Percentiles rank a stretch among this genome's conserved stretches.
phyloP scores from a whole-genome alignment of 2,888 invertebrate genomes.

The Incurvaria masculella region DNA sequence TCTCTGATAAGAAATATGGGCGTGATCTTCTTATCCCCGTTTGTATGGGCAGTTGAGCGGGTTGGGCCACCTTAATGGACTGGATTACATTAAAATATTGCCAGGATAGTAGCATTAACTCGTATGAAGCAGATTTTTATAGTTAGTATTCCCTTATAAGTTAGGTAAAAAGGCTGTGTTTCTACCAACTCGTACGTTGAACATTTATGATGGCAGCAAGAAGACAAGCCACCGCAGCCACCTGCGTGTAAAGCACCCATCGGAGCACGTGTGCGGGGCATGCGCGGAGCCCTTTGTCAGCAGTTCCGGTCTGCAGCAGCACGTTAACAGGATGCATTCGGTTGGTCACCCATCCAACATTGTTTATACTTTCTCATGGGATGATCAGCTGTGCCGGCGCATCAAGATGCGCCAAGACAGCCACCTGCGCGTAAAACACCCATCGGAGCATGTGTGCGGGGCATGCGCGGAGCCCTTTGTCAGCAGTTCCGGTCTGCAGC shows the following conservation, averaged over 20 bases:
- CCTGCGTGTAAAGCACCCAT: background rate
- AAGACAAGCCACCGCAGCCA: background rate
- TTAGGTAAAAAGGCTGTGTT: too few species aligned
- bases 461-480: background rate
- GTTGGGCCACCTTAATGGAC: too few species aligned
- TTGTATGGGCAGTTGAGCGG: too few species aligned
- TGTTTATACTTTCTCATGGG: too few species aligned
- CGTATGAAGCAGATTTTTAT: too few species aligned
- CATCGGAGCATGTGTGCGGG: background rate
- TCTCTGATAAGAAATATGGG: too few species aligned
- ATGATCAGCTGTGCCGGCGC: too few species aligned
- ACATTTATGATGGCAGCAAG: background rate
- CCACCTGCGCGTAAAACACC: background rate
- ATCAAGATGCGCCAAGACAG: background rate
- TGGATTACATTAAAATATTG: too few species aligned
- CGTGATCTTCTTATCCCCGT: too few species aligned
- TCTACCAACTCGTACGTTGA: too few species aligned
- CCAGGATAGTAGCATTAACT: too few species aligned
- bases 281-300: background rate
- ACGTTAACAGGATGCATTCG: constrained; percentile 14
- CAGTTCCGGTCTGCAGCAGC: background rate
- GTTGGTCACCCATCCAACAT: constrained; percentile 9
- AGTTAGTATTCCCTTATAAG: too few species aligned
- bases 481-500: background rate
- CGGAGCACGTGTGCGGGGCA: background rate